Base-by-base conservation (phyloP, 2,888 invertebrate genomes). In the Iphiclides podalirius region DNA sequence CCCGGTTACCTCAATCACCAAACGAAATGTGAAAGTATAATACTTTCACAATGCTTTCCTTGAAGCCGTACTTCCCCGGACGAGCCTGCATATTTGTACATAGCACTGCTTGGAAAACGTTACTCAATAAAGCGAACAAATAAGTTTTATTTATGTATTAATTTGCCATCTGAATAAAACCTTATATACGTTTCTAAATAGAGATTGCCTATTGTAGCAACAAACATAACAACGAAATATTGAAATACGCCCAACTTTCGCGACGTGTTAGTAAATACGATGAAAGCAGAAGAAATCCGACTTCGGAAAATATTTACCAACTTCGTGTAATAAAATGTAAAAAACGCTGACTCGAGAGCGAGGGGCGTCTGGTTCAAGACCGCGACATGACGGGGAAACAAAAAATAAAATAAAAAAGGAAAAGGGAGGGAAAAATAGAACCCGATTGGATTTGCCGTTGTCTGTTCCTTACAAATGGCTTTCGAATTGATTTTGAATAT, bases 381-480 rank as follows among this genome's bases (percentile, higher is more conserved):
- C 86, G 79, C 84, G 79, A 83, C 83, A 83, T 79, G 81, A 67
- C 72, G 77, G 77, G 69, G 72, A 72, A 83, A 78, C 72, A 72
- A 76, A 77, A 80, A 75, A 56, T 63, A 67, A 76, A 77, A 79
- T 75, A 57, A 64, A 67, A 67, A 68, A 66, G 62, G 65, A 66
- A 72, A 70, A 69, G 66, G 48, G 53, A 63, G 72, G 65, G 71
- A 75, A 83, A 72, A 85, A 85, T 79, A 74, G 75, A 67, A 78
- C 75, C 72, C 79, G 81, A 85, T 86, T 87, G 80, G 78, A 85
- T 86, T 86, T 80, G 74, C 79, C 75, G 79, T 81, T 86, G 82
- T 87, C 85, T 85, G 84, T 83, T 78, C 79, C 78, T 79, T 79
- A 80, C 84, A 84, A 87, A 84, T 85, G 78, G 80, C 70, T 82